Evolutionary conservation across 2,113 vertebrate genomes (phyloP).

Genomic region (Neolamprologus cancellatus): DNA sequence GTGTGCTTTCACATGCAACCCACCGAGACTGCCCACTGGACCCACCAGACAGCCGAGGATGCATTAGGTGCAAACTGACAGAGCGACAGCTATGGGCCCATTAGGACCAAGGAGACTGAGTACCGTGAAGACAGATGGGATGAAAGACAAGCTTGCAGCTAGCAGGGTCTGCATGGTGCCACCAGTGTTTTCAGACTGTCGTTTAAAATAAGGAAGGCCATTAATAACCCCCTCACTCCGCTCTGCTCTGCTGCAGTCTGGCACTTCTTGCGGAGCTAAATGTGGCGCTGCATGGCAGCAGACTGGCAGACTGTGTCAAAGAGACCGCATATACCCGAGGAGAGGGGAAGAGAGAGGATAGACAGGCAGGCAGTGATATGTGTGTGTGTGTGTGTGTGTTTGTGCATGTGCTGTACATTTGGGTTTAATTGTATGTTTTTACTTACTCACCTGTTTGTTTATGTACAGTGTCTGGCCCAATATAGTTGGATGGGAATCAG

Average conservation of each 20-base stretch:
- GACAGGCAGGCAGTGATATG: background rate
- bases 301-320: constrained; percentile 58
- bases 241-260: constrained; percentile 56
- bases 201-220: constrained; percentile 66
- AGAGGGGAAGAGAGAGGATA: background rate
- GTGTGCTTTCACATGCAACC: background rate
- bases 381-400: background rate
- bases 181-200: constrained; percentile 65
- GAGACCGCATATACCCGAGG: constrained; percentile 27
- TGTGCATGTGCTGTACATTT: background rate
- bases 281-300: constrained; percentile 49
- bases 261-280: constrained; percentile 46
- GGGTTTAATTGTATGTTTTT: constrained; percentile 31
- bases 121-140: constrained; percentile 58
- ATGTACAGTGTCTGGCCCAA: constrained; percentile 9
- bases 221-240: constrained; percentile 67
- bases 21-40: background rate
- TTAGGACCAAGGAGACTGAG: constrained; percentile 47
- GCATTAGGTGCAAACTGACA: constrained; percentile 27
- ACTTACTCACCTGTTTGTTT: constrained; percentile 49
- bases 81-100: constrained; percentile 36
- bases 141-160: constrained; percentile 60
- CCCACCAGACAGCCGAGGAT: constrained; percentile 25
- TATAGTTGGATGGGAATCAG: constrained; percentile 44
- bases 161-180: constrained; percentile 53